These are phyloP conservation scores for Zygaena filipendulae DNA, from an alignment of 2,888 invertebrate genomes.

Conservation along the genomic window DNA sequence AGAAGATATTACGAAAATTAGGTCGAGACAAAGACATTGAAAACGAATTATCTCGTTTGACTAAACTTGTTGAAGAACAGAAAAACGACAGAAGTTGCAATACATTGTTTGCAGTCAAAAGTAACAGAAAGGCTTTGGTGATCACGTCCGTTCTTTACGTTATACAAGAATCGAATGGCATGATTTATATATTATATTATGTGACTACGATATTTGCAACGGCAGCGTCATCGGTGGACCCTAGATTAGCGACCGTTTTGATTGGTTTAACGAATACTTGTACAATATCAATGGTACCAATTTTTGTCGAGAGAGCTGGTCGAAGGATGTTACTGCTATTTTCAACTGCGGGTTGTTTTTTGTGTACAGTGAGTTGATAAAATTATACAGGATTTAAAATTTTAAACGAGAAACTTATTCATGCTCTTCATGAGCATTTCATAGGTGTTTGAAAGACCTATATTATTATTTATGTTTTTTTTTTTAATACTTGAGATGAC, in stretches of 20 bases:
- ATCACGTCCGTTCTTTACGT: conserved; percentile 27
- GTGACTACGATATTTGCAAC: conserved; percentile 28
- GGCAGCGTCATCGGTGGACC: conserved; percentile 28
- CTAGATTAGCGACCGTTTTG: conserved; percentile 30
- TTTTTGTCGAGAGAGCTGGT: conserved; percentile 27
- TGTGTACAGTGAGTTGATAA: conserved; percentile 25
- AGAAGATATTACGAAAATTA: conserved; percentile 22
- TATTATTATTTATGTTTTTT: background rate
- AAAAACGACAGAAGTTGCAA: conserved; percentile 26
- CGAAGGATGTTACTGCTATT: conserved; percentile 24
- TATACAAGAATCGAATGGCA: conserved; percentile 24
- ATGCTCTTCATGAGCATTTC: too few relatives aligned
- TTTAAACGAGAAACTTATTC: background rate
- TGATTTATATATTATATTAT: conserved; percentile 28
- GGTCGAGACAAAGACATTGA: conserved; percentile 27
- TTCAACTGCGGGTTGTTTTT: conserved; percentile 27
- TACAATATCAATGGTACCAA: conserved; percentile 26
- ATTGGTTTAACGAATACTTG: conserved; percentile 25
- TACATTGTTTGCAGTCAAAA: conserved; percentile 29
- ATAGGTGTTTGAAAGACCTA: too few relatives aligned
- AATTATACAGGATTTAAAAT: conserved; percentile 1
- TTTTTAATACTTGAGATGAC: background rate
- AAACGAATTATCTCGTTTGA: conserved; percentile 26
- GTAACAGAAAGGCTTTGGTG: conserved; percentile 26
- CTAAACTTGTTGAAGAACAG: conserved; percentile 20